A percentile compares a stretch with the other conserved stretches of the same genome.
phyloP scores from a whole-genome alignment of 2,113 vertebrate genomes.

The Struthio camelus region DNA sequence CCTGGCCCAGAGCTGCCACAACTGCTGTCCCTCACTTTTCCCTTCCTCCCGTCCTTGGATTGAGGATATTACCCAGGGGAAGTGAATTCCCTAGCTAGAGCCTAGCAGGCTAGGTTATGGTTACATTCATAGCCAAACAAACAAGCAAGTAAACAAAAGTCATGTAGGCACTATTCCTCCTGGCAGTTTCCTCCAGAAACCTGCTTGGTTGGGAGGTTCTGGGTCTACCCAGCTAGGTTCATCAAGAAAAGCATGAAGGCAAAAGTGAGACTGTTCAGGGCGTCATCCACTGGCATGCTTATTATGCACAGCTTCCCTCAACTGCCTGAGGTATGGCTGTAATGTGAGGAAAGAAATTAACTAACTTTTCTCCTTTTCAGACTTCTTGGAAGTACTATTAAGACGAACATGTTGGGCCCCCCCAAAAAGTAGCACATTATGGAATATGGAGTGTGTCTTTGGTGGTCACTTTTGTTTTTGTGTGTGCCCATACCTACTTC shows the following conservation, averaged over 20 bases:
- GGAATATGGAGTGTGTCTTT: accelerated
- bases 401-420: neutral
- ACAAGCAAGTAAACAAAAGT: neutral
- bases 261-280: accelerated
- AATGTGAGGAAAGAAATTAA: neutral
- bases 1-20: neutral
- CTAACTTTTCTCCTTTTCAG: neutral
- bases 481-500: neutral
- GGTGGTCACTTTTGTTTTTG: neutral
- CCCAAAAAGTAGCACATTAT: neutral
- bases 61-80: neutral
- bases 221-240: accelerated
- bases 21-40: accelerated
- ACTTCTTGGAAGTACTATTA: neutral
- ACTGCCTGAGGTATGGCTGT: neutral
- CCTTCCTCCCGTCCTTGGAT: neutral
- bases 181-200: neutral
- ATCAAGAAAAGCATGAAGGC: neutral
- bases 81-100: neutral
- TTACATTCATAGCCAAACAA: neutral
- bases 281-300: neutral
- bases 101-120: neutral
- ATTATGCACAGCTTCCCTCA: neutral
- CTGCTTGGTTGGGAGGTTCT: neutral
- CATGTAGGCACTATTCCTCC: neutral